Evolutionary conservation across 2,113 vertebrate genomes (phyloP), one percentile per base, ranked within the genome.

Genomic region (Balaenoptera acutorostrata): DNA sequence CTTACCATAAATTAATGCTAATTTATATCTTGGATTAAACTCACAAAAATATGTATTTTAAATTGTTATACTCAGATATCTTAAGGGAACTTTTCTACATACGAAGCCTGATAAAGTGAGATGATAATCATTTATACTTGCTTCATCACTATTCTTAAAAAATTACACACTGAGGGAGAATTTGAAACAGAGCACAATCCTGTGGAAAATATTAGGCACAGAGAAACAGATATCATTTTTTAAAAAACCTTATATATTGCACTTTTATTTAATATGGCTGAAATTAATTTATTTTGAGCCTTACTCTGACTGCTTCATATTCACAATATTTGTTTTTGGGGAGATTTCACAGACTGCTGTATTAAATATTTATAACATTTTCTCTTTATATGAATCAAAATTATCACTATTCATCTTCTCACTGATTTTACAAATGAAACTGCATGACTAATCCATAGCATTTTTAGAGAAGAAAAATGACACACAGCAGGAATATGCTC

Each of bases 281-380:
- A 97, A 97, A 97, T 96, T 77, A 49, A 93, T 93, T 46, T 82
- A 4, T 96, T 97, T 94, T 92, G 63, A 93, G 39, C 63, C 69
- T 90, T 49, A 82, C 88, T 95, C 33, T 97, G 66, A 63, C 27
- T 90, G 12, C 5, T 61, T 78, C 6, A 88, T 96, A 92, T n/a
- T 90, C 17, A 17, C 85, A 97, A 61, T 94, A 96, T 98, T 98
- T 97, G 14, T 93, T 57, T 89, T 97, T 55, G 39, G 18, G 89
- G 17, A 21, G 2, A 69, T 93, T 93, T 91, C 88, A 75, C 39
- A 95, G 18, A n/a, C 17, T 80, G 0, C 6, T 94, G 2, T 55
- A n/a, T 97, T 98, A 98, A 97, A 96, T 98, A 98, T 97, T 95
- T 97, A 98, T 97, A 4, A 9, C 8, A 27, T 96, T 97, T 8